Evolutionary conservation across 2,797 vertebrate genomes (phyloP), one percentile per base, ranked within the genome.

Genomic region (Megaceryle alcyon): DNA sequence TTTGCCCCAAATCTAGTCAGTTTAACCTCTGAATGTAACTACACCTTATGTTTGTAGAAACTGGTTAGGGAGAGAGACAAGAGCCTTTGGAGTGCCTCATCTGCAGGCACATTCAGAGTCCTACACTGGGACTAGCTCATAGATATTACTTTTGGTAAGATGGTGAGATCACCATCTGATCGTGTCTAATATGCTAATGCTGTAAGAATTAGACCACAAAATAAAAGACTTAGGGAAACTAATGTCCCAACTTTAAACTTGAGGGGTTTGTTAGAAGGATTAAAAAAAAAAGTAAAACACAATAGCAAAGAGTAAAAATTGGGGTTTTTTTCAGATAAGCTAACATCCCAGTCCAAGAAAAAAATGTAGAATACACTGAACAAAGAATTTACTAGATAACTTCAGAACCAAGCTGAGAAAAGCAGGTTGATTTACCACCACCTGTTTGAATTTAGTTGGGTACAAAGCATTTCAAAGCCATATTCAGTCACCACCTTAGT

Each of bases 291-390:
- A 85, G 13, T 51, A 94, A 96, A 91, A 75, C 49, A 39, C 81
- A 90, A 64, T 35, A 69, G 14, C 46, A 91, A 94, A 53, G 21
- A 95, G 88, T 53, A 78, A 95, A 96, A 77, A 59, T 33, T 43
- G 26, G 16, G 4, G 3, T 54, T 96, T 86, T 92, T 96, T 96
- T 88, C 90, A 93, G 91, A 87, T 61, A 94, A 95, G 82, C 12
- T 35, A 68, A 84, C 57, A 66, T 88, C 20, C 2, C 31, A 44
- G 33, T 86, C 91, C 93, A 97, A 92, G 83, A 94, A 81, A 71
- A 70, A 51, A 92, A 94, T 86, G 53, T 60, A 70, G 86, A 93
- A 97, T 72, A 46, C 5, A 28, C 3, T 37, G 78, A 92, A 92
- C 12, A 19, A 73, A 69, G 51, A 65, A 14, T 43, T 56, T 88